Base-by-base conservation (phyloP, 2,888 invertebrate genomes). In the Isotomurus palustris region DNA sequence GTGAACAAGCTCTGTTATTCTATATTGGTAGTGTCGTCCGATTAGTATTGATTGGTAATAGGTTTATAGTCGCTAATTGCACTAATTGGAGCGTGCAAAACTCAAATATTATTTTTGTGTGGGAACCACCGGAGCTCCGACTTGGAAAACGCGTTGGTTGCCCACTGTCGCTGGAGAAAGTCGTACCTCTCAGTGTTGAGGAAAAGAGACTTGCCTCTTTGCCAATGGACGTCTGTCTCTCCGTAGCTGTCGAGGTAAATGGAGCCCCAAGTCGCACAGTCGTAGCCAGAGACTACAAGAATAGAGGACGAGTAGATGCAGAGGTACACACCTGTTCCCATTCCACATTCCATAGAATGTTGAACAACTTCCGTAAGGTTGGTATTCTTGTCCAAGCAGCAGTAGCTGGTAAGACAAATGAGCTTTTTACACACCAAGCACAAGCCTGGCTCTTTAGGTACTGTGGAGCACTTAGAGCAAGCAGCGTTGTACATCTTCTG, bases 241-340 rank as follows among this genome's bases (percentile, higher is more conserved):
- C 60, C 62, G 41, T 53, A 62, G 25, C 50, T 57, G 45, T 66
- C 66, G 32, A 66, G 43, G 51, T 58, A 66, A n/a, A 66, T 56
- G 17, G 60, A 60, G 21, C 66, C 66, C 66, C 66, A 66, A 21
- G 55, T 55, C 51, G 62, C 62, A 2, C 58, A 58, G 40, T 62
- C 60, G 8, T 54, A 54, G 40, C 60, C 66, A 22, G 53, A 40
- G 6, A 66, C 58, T n/a, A 66, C 49, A 5, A 53, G 29, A 21
- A 66, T 53, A 22, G 60, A 60, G 6, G 66, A 62, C 5, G 62
- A 54, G 41, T 52, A 48, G 14, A 62, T 53, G 25, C 62, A 66
- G 2, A 66, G 52, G 36, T 58, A 62, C 10, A 66, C 45, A 1
- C 58, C 58, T 8, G 58, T 60, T 21, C 62, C 65, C 17, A 54